These are phyloP conservation scores for Austrofundulus limnaeus DNA, from an alignment of 2,113 vertebrate genomes.

Conservation along the genomic window DNA sequence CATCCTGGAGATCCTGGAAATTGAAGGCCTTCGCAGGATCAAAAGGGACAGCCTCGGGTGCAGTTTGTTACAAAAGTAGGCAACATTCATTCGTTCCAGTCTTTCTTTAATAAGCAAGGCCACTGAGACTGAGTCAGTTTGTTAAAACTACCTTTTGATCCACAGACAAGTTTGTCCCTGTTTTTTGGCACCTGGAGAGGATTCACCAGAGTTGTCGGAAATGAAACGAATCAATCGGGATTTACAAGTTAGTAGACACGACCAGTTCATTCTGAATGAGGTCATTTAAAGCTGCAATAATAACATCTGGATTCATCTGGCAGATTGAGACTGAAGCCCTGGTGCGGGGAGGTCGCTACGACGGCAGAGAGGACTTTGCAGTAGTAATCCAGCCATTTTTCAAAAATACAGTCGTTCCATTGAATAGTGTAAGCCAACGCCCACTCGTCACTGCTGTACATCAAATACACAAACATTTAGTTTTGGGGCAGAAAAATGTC, in stretches of 20 bases:
- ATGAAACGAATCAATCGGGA: constrained; percentile 85
- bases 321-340: constrained; percentile 72
- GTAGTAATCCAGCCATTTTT: constrained; percentile 88
- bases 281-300: not conserved
- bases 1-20: constrained; percentile 83
- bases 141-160: constrained; percentile 12
- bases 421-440: constrained; percentile 75
- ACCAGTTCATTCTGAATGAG: not conserved
- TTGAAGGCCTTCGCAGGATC: constrained; percentile 79
- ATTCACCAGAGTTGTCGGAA: constrained; percentile 80
- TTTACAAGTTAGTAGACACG: constrained; percentile 81
- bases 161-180: constrained; percentile 84
- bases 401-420: constrained; percentile 79
- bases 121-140: constrained; percentile 1
- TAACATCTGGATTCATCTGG: constrained; percentile 7
- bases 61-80: constrained; percentile 73
- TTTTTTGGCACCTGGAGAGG: constrained; percentile 75
- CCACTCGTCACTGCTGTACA: not conserved
- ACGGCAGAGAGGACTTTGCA: constrained; percentile 82
- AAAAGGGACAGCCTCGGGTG: constrained; percentile 76
- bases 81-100: constrained; percentile 36
- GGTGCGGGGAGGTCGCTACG: constrained; percentile 73
- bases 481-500: not conserved
- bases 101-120: not conserved
- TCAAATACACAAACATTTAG: not conserved